Evolutionary conservation across 2,888 invertebrate species (phyloP).

Genomic region (Conchocele bisecta): DNA sequence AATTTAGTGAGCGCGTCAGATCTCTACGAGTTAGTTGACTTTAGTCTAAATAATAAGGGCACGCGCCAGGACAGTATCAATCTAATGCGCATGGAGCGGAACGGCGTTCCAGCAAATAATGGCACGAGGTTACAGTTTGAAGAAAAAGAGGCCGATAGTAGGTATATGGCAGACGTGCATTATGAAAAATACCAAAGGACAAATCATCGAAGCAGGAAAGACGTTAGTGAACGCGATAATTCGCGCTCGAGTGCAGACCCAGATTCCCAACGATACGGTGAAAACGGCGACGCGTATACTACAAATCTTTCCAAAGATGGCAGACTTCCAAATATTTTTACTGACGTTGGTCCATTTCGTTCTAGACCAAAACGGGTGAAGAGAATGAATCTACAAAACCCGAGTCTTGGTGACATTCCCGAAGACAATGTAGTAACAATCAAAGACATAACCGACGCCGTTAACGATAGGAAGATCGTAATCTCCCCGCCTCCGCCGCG

Average conservation of each 20-base stretch:
- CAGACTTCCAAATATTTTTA: constrained; percentile 18
- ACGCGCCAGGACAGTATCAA: constrained; percentile 50
- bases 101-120: no score
- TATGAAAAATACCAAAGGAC: constrained; percentile 4
- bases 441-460: neutral
- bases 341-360: constrained; percentile 49
- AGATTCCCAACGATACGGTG: neutral
- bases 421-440: constrained; percentile 57
- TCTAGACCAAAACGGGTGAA: constrained; percentile 62
- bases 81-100: constrained; percentile 41
- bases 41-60: constrained; percentile 61
- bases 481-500: constrained; percentile 57
- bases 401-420: constrained; percentile 58
- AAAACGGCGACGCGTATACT: neutral
- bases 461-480: constrained; percentile 20
- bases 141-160: neutral
- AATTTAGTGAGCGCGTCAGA: constrained; percentile 71
- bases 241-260: neutral
- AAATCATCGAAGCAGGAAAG: no score
- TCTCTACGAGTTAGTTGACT: constrained; percentile 71
- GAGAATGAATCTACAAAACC: constrained; percentile 60
- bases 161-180: neutral
- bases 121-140: no score
- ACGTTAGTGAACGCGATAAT: neutral
- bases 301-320: neutral